These are phyloP conservation scores for Phymastichus coffea DNA, from an alignment of 1,140 invertebrate genomes.

Conservation along the genomic window DNA sequence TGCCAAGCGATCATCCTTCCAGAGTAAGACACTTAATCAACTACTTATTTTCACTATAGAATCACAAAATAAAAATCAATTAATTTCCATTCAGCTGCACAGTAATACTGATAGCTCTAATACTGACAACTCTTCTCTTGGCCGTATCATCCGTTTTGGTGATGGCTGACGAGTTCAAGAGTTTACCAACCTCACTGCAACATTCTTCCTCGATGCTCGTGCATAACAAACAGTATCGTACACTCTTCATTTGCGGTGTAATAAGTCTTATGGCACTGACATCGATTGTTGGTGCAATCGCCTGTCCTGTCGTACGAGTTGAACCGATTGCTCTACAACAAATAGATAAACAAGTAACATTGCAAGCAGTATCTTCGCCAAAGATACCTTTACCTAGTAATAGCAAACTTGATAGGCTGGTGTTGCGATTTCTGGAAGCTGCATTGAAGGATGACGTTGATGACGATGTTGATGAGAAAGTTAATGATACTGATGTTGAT, in stretches of 20 bases:
- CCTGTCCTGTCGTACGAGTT: constrained; percentile 34
- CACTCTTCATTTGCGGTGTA: constrained; percentile 77
- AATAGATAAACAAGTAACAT: no score
- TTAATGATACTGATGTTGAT: background rate
- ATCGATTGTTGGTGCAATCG: constrained; percentile 47
- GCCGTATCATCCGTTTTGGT: constrained; percentile 71
- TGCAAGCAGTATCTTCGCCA: no score
- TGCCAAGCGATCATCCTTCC: constrained; percentile 79
- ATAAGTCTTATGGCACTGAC: constrained; percentile 73
- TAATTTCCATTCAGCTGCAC: no score
- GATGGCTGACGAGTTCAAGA: constrained; percentile 83
- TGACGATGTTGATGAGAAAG: background rate
- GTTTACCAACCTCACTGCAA: constrained; percentile 64
- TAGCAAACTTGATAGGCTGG: constrained; percentile 36
- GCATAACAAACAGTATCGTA: constrained; percentile 68
- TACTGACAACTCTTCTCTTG: constrained; percentile 67
- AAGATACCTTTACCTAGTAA: no score
- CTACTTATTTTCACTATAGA: background rate
- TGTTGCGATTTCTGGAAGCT: constrained; percentile 45
- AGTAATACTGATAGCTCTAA: constrained; percentile 59
- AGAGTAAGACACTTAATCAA: constrained; percentile 57
- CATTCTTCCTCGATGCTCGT: constrained; percentile 73
- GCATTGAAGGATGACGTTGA: constrained; percentile 37
- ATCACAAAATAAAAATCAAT: background rate
- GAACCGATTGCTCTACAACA: background rate